A percentile compares a stretch with the other conserved stretches of the same genome.
Conservation (phyloP, 2,113 vertebrate species). For the Xyrauchen texanus region DNA sequence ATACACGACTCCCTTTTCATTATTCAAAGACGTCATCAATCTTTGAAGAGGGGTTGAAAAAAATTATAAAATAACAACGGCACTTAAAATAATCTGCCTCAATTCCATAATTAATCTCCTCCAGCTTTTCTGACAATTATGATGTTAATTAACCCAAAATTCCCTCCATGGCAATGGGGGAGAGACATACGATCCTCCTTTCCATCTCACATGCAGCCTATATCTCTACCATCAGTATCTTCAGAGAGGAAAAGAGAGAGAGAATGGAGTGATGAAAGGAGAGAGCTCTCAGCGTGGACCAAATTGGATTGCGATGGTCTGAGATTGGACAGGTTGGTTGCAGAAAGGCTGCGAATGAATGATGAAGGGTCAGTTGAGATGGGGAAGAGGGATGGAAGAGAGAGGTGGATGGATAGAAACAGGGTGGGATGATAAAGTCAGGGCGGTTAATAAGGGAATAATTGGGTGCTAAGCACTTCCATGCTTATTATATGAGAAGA, state of each 20-base stretch:
- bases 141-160: conserved; percentile 76
- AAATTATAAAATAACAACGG: conserved; percentile 61
- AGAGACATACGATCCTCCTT: conserved; percentile 34
- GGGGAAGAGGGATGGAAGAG: conserved; percentile 1
- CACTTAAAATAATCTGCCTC: conserved; percentile 72
- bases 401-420: conserved; percentile 1
- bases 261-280: conserved; percentile 4
- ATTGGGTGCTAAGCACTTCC: conserved; percentile 21
- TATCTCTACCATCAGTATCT: conserved; percentile 34
- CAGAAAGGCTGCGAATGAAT: conserved; percentile 32
- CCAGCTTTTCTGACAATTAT: conserved; percentile 69
- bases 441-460: conserved; percentile 21
- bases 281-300: conserved; percentile 7
- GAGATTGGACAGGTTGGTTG: conserved; percentile 34
- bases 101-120: conserved; percentile 75
- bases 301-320: conserved; percentile 27
- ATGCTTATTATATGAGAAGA: not conserved
- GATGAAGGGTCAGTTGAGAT: conserved; percentile 33
- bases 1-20: conserved; percentile 50
- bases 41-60: conserved; percentile 50
- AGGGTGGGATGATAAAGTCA: not conserved
- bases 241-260: conserved; percentile 33
- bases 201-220: conserved; percentile 15
- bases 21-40: conserved; percentile 55
- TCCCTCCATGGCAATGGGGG: conserved; percentile 52